These are phyloP conservation scores for Gallinago nigripennis DNA, from an alignment of 2,797 vertebrate species.

Conservation along the genomic window DNA sequence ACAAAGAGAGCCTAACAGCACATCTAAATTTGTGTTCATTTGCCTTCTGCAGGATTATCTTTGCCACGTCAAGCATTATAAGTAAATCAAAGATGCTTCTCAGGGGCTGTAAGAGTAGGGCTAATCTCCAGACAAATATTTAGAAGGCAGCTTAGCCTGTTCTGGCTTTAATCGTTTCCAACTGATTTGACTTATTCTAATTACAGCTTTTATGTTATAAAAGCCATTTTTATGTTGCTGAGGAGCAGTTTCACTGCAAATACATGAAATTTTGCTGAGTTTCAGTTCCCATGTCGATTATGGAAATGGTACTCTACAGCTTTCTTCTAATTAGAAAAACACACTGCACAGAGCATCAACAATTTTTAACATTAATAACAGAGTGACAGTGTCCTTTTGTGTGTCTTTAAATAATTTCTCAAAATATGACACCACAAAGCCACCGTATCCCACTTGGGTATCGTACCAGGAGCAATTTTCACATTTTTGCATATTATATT, in stretches of 20 bases:
- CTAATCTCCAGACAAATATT: conserved; percentile 85
- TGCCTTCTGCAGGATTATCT: conserved; percentile 78
- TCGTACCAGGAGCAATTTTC: neutral
- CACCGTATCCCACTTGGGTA: conserved; percentile 3
- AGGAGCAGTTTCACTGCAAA: conserved; percentile 79
- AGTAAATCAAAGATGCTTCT: conserved; percentile 82
- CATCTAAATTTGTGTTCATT: conserved; percentile 79
- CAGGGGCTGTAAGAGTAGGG: conserved; percentile 70
- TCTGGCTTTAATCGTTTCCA: conserved; percentile 82
- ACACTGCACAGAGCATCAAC: conserved; percentile 75
- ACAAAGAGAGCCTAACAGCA: conserved; percentile 64
- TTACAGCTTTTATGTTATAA: conserved; percentile 84
- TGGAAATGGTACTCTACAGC: conserved; percentile 76
- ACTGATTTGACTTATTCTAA: conserved; percentile 87
- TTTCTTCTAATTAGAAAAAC: conserved; percentile 83
- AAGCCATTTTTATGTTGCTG: conserved; percentile 82
- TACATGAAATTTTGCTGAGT: conserved; percentile 79
- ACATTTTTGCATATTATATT: conserved; percentile 33
- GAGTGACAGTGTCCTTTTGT: conserved; percentile 69
- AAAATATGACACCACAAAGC: conserved; percentile 55
- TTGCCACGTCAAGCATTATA: conserved; percentile 73
- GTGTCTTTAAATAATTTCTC: conserved; percentile 60
- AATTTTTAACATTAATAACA: conserved; percentile 79
- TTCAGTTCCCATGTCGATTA: conserved; percentile 79
- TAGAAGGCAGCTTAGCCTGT: conserved; percentile 79